Evolutionary conservation across 2,113 vertebrate genomes (phyloP).

Genomic region (Protobothrops flavoviridis): DNA sequence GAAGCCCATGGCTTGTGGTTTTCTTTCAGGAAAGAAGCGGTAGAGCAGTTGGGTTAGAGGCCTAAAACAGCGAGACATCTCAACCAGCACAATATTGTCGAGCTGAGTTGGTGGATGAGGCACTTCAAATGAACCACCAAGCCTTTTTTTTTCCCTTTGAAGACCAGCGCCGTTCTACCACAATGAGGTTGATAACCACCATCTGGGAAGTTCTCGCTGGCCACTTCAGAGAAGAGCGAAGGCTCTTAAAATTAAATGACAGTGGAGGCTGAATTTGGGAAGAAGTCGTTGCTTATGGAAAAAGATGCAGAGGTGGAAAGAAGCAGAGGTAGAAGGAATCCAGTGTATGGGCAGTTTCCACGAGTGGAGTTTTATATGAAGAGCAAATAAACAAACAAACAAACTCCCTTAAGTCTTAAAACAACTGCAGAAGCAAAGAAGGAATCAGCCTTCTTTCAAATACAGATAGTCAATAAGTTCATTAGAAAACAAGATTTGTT

Average conservation of each 20-base stretch:
- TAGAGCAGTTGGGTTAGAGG: background rate
- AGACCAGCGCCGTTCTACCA: background rate
- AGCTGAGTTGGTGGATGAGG: background rate
- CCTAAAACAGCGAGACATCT: background rate
- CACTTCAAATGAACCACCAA: background rate
- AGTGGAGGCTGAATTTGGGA: background rate
- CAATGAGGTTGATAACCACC: background rate
- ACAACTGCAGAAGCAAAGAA: background rate
- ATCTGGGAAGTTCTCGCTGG: background rate
- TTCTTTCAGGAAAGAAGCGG: background rate
- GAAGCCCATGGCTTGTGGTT: background rate
- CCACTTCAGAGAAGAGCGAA: background rate
- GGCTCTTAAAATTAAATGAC: background rate
- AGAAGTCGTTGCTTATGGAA: background rate
- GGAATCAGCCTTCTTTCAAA: background rate
- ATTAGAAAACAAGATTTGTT: background rate
- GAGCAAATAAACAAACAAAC: background rate
- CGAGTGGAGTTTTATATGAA: background rate
- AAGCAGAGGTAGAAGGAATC: background rate
- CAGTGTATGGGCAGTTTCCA: too few species aligned
- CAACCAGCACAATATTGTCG: background rate
- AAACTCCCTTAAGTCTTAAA: background rate
- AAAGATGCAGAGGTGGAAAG: background rate
- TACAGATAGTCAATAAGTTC: background rate
- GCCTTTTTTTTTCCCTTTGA: background rate